Conservation (phyloP, 2,113 vertebrate species). For the Rhegmatorhina hoffmannsi region DNA sequence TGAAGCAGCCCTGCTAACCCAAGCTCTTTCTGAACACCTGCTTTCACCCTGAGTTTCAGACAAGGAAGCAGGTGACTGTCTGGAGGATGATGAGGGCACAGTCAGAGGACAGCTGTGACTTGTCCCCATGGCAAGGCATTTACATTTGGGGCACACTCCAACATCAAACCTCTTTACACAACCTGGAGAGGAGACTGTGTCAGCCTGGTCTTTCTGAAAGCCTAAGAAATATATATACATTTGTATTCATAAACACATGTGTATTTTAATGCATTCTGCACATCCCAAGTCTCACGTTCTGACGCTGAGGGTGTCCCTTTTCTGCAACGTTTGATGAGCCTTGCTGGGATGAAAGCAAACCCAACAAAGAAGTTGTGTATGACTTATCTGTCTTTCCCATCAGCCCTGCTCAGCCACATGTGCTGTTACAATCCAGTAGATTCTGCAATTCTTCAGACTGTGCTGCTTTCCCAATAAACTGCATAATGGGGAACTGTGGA, state of each 20-base stretch:
- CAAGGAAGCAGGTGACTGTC: neutral
- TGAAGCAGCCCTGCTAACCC: neutral
- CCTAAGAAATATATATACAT: accelerated
- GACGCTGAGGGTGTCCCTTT: neutral
- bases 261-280: neutral
- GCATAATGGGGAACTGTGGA: neutral
- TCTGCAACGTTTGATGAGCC: neutral
- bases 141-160: neutral
- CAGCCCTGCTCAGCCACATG: neutral
- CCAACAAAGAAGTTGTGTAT: neutral
- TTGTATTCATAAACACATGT: neutral
- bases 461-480: neutral
- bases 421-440: neutral
- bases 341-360: neutral
- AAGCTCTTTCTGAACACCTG: neutral
- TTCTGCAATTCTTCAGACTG: neutral
- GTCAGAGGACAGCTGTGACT: neutral
- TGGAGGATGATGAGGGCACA: accelerated
- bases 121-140: neutral
- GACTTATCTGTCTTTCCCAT: neutral
- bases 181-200: neutral
- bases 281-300: neutral
- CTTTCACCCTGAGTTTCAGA: neutral
- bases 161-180: neutral
- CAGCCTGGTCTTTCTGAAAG: neutral